Base-by-base conservation (phyloP, 1,140 invertebrate species). In the Drosophila leontia region DNA sequence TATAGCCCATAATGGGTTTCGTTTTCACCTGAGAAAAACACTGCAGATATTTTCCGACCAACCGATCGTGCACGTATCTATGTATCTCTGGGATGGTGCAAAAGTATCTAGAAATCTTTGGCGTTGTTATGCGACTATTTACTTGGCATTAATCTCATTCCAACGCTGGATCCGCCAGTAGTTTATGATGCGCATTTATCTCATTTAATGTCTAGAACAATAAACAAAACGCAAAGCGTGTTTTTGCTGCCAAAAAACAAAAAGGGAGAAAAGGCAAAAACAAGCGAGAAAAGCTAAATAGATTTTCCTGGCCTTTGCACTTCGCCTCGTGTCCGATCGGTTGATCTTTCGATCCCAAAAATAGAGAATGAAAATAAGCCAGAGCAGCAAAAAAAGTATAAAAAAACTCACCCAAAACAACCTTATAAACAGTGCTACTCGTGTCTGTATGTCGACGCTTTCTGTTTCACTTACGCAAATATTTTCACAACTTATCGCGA, bases 401-500 rank as follows among this genome's bases (percentile, higher is more conserved):
- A 47, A 29, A 23, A 32, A 39, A 37, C 45, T 12, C 37, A 34
- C 63, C 37, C 34, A 59, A 26, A 26, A 29, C 23, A 17, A 50
- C 39, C 29, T 37, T 47, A 42, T 62, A 50, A 34, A 34, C 70
- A 48, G 26, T 76, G 59, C 5, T 29, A n/a, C 15, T 13, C 44
- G 44, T 23, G 48, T 69, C 19, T 59, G 41, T 47, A 42, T 53
- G 29, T 48, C 72, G 78, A 51, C 69, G 75, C 83, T 87, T 86
- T 87, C 76, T 82, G 84, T 86, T 86, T 87, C 83, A 83, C 69
- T 80, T 80, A 86, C 75, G 68, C 67, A 86, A 86, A 86, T 86
- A 86, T 86, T 86, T 86, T 83, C 68, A 65, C 83, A 87, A 83
- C 80, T 86, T 86, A 86, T 86, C 82, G 50, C 68, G 44, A 72